Evolutionary conservation across 2,113 vertebrate genomes (phyloP).

Genomic region (Macquaria australasica): DNA sequence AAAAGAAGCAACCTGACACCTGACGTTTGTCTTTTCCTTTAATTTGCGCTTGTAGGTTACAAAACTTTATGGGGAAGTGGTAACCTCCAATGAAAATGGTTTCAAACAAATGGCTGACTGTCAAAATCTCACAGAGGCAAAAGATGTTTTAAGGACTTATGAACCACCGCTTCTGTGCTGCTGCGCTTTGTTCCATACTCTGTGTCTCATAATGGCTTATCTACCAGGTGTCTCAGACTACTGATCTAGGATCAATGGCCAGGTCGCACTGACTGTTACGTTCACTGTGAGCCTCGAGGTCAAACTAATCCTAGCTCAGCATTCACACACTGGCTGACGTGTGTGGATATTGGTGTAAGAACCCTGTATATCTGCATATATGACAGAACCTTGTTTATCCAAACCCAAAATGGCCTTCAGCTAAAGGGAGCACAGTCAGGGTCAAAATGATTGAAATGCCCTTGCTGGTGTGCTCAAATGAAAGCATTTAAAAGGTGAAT

Average conservation of each 20-base stretch:
- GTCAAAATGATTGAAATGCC: not conserved
- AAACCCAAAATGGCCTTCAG: slow-evolving; percentile 42
- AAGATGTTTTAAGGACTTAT: slow-evolving; percentile 6
- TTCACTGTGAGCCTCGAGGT: not conserved
- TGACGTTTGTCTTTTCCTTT: not conserved
- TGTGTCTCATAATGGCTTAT: slow-evolving; percentile 21
- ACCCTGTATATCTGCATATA: not conserved
- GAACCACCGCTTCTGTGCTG: slow-evolving; percentile 48
- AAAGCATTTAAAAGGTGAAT: slow-evolving; percentile 16
- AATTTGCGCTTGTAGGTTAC: not conserved
- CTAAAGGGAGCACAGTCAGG: slow-evolving; percentile 7
- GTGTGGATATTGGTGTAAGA: slow-evolving; percentile 10
- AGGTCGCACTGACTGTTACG: slow-evolving; percentile 8
- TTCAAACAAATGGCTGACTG: slow-evolving; percentile 33
- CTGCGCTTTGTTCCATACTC: slow-evolving; percentile 22
- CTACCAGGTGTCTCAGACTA: slow-evolving; percentile 35
- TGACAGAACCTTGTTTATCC: slow-evolving; percentile 57
- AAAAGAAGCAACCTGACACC: not conserved
- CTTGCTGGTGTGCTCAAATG: not conserved
- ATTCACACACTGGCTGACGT: slow-evolving; percentile 39
- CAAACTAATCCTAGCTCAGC: slow-evolving; percentile 60
- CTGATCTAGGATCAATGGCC: slow-evolving; percentile 58
- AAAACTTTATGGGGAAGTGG: not conserved
- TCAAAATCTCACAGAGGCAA: not conserved
- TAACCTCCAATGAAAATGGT: not conserved